Evolutionary conservation across 2,888 invertebrate genomes (phyloP).

Genomic region (Stenichneumon culpator): DNA sequence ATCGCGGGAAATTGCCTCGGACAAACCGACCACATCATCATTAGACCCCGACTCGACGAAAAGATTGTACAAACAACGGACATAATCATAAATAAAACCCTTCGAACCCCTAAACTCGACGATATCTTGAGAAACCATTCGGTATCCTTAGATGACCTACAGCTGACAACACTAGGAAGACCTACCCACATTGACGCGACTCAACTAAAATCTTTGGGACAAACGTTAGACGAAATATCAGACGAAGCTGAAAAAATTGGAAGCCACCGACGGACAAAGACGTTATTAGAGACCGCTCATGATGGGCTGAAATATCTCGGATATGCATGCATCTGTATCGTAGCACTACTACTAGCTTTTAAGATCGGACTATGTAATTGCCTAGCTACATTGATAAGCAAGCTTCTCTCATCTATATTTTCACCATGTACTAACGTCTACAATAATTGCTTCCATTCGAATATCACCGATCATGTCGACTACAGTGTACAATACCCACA

Average conservation of each 20-base stretch:
- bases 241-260: slow-evolving; percentile 28
- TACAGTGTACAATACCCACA: neutral
- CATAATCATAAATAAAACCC: neutral
- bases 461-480: slow-evolving; percentile 7
- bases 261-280: slow-evolving; percentile 13
- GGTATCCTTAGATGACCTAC: neutral
- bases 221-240: slow-evolving; percentile 21
- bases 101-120: neutral
- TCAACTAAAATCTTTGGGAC: slow-evolving; percentile 23
- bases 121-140: slow-evolving; percentile 18
- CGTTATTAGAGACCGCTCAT: slow-evolving; percentile 14
- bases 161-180: slow-evolving; percentile 10
- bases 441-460: slow-evolving; percentile 30
- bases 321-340: slow-evolving; percentile 7
- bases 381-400: neutral
- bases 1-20: slow-evolving; percentile 11
- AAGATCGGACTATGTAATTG: slow-evolving; percentile 19
- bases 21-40: slow-evolving; percentile 18
- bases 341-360: neutral
- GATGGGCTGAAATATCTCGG: slow-evolving; percentile 11
- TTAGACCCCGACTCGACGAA: neutral
- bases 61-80: slow-evolving; percentile 14
- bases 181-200: slow-evolving; percentile 32
- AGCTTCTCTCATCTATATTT: neutral
- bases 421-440: slow-evolving; percentile 6